These are phyloP conservation scores for Stratiolaelaps scimitus DNA, from an alignment of 1,140 invertebrate species.

Conservation along the genomic window DNA sequence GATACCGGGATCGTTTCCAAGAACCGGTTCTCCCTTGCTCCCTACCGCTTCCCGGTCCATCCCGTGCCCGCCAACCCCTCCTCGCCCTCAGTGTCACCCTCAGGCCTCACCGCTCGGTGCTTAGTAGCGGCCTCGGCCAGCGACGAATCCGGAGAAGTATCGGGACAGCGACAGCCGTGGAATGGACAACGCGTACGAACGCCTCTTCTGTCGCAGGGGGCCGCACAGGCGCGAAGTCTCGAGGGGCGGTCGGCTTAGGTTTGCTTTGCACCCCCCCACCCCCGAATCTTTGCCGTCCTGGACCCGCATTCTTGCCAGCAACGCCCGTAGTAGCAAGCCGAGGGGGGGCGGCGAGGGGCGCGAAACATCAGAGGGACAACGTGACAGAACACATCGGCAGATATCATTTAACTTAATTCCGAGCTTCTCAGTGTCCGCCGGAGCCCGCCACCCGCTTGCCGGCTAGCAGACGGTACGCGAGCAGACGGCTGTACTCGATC, in stretches of 20 bases:
- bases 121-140: no score
- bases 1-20: constrained; percentile 27
- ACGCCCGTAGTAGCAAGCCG: neutral
- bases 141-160: no score
- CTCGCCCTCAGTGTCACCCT: no score
- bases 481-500: no score
- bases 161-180: no score
- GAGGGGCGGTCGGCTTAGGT: no score
- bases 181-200: no score
- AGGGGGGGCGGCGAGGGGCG: no score
- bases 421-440: neutral
- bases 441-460: neutral
- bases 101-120: no score
- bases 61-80: neutral
- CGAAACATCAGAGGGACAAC: constrained; percentile 12
- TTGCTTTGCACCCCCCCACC: neutral
- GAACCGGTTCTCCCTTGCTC: constrained; percentile 15
- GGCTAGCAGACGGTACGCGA: no score
- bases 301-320: neutral
- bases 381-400: constrained; percentile 27
- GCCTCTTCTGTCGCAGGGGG: no score
- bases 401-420: constrained; percentile 29
- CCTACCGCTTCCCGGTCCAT: neutral
- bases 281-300: neutral
- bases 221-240: no score